Evolutionary conservation across 2,797 vertebrate species (phyloP).

Genomic region (Myiotriccus ornatus): DNA sequence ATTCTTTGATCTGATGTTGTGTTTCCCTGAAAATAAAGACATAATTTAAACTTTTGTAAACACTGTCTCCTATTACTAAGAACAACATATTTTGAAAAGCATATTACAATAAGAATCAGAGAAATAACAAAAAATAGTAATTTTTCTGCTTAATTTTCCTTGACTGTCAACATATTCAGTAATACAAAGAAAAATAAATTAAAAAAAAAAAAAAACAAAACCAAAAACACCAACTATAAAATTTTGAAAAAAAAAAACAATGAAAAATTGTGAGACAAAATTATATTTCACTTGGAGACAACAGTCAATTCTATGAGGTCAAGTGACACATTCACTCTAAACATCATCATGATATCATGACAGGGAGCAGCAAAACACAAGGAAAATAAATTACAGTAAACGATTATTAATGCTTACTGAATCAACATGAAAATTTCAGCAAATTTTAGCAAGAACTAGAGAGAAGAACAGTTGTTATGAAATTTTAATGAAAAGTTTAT

Average conservation of each 20-base stretch:
- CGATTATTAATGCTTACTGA: constrained; percentile 66
- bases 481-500: neutral
- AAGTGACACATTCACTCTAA: neutral
- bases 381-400: constrained; percentile 45
- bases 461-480: constrained; percentile 46
- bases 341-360: constrained; percentile 36
- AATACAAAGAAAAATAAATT: neutral
- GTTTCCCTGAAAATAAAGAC: neutral
- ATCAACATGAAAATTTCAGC: constrained; percentile 67
- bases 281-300: neutral
- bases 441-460: constrained; percentile 62
- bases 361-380: constrained; percentile 29
- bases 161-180: neutral
- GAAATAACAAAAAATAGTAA: neutral
- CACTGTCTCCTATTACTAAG: neutral
- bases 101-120: neutral
- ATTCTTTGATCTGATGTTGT: neutral
- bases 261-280: neutral
- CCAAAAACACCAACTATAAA: too few species aligned
- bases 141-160: neutral
- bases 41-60: neutral
- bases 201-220: neutral
- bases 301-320: neutral
- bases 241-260: neutral
- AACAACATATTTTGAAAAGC: neutral